Base-by-base conservation (phyloP, 2,113 vertebrate genomes). In the Uria lomvia region DNA sequence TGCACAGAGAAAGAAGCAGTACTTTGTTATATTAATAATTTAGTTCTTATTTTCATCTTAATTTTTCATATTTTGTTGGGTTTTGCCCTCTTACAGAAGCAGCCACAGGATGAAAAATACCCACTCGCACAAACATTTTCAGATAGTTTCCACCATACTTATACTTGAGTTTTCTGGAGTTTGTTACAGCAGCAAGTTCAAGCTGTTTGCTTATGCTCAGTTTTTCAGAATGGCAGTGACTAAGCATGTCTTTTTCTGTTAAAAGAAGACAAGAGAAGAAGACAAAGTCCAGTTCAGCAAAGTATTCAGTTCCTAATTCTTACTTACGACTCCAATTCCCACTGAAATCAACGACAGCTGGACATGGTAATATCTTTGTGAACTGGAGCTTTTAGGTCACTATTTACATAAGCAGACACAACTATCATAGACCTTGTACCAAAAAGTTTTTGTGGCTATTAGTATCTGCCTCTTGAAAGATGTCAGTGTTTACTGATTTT, bases 41-140 rank as follows among this genome's bases (percentile, higher is more conserved):
- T 97, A 97, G 75, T 95, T 97, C 73, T 96, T 66, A 66, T 97
- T 97, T 95, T 96, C 66, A 87, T 91, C 94, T 96, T 93, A 95
- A 95, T 96, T 97, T 84, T 85, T 97, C 59, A 94, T 92, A 92
- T 91, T 68, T 93, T 91, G 38, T 68, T 52, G n/a, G 16, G 8
- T 23, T 90, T 88, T 95, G 10, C 75, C 70, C 42, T 96, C 65
- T 86, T 76, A 85, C 32, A 94, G 50, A 91, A 93, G 73, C 75
- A 95, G 23, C 5, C 30, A 67, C 62, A 82, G 40, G 27, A 90
- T 93, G 68, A 96, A 94, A 95, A 96, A 85, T 95, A 85, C 22
- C 26, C 71, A 58, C 45, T 58, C 92, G 34, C 26, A 71, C 27
- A 92, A 92, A 81, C 2, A 42, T 67, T 96, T 95, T 91, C 40